Conservation (phyloP, 1,140 invertebrate genomes). For the Rhyacophila brunnea region DNA sequence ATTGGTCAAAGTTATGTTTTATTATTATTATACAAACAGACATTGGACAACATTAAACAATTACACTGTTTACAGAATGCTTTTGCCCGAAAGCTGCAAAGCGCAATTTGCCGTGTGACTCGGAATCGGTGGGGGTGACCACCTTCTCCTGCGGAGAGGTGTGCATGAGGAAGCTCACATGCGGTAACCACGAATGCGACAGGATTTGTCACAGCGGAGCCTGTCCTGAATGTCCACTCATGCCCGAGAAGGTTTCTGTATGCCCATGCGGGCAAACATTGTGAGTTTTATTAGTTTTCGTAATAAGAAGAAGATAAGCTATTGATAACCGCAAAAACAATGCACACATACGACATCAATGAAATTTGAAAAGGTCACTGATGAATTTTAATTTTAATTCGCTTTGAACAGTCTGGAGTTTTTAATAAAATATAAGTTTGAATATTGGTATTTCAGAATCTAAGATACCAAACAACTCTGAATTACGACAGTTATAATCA, state of each 20-base stretch:
- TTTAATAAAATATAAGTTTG: no score
- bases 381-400: no score
- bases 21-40: no score
- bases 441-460: no score
- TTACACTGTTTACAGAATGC: slow-evolving; percentile 45
- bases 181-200: slow-evolving; percentile 76
- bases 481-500: no score
- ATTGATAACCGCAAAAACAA: neutral
- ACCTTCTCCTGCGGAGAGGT: slow-evolving; percentile 64
- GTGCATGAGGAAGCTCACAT: slow-evolving; percentile 69
- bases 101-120: slow-evolving; percentile 56
- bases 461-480: no score
- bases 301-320: no score
- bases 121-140: slow-evolving; percentile 42
- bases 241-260: slow-evolving; percentile 63
- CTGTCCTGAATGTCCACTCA: slow-evolving; percentile 63
- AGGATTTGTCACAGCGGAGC: slow-evolving; percentile 69
- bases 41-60: no score
- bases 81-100: slow-evolving; percentile 41
- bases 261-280: slow-evolving; percentile 84
- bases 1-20: no score
- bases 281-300: slow-evolving; percentile 28
- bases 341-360: no score
- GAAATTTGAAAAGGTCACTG: no score
- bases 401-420: no score